These are phyloP conservation scores for Listronotus bonariensis DNA, from an alignment of 1,140 invertebrate species.

Conservation along the genomic window DNA sequence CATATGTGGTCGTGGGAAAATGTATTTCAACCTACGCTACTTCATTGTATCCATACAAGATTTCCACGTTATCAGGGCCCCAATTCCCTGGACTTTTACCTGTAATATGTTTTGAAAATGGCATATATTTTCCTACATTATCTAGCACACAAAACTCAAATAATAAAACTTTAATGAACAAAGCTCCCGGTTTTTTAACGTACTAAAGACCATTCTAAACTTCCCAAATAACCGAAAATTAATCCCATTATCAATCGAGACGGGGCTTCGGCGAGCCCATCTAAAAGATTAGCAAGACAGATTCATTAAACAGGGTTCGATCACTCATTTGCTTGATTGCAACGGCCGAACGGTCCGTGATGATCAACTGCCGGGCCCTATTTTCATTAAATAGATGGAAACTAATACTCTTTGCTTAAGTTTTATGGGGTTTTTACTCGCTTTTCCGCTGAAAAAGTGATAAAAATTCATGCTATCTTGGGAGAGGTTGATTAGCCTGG, in stretches of 20 bases:
- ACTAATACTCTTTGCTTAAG: constrained; percentile 37
- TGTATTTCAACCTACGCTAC: too few species aligned
- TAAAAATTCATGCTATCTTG: constrained; percentile 30
- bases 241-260: constrained; percentile 57
- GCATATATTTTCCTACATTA: too few species aligned
- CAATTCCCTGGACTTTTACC: too few species aligned
- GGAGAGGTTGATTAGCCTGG: constrained; percentile 11
- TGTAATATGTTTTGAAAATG: too few species aligned
- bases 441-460: constrained; percentile 19
- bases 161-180: too few species aligned
- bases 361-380: constrained; percentile 35
- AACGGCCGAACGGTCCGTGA: constrained; percentile 36
- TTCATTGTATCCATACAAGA: too few species aligned
- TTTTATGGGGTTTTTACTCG: constrained; percentile 30
- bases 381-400: constrained; percentile 38
- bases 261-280: constrained; percentile 50
- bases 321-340: constrained; percentile 57
- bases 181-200: too few species aligned
- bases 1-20: too few species aligned
- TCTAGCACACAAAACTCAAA: too few species aligned
- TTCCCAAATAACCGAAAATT: constrained; percentile 52
- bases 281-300: constrained; percentile 58
- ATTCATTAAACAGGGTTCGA: constrained; percentile 57
- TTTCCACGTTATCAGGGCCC: too few species aligned
- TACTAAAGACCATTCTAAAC: too few species aligned